phyloP scores from a whole-genome alignment of 2,113 vertebrate genomes.

The Anhinga anhinga region DNA sequence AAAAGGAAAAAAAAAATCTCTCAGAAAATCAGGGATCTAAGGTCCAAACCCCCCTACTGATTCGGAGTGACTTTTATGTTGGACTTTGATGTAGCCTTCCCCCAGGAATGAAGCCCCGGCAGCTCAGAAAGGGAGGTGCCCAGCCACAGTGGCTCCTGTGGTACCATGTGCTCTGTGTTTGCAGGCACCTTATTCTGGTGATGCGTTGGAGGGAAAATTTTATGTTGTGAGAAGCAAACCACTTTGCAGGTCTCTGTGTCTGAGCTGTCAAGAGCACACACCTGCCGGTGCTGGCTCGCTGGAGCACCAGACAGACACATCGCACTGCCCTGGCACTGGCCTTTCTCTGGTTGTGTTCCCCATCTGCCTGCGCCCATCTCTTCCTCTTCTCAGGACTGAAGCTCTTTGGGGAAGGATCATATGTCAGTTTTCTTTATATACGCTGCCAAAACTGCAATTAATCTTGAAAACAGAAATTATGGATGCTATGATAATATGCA shows the following conservation, averaged over 20 bases:
- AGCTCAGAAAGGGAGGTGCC: background rate
- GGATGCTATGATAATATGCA: background rate
- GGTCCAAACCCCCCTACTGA: background rate
- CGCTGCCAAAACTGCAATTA: background rate
- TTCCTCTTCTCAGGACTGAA: background rate
- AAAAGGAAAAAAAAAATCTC: background rate
- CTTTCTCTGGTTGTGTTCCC: background rate
- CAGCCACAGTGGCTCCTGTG: accelerated
- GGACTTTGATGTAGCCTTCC: background rate
- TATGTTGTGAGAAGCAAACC: background rate
- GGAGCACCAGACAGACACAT: accelerated
- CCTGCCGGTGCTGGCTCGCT: accelerated
- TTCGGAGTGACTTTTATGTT: background rate
- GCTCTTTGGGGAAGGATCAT: background rate
- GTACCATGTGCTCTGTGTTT: background rate
- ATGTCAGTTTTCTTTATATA: background rate
- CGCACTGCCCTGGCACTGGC: background rate
- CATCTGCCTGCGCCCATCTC: accelerated
- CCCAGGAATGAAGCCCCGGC: accelerated
- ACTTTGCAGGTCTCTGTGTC: background rate
- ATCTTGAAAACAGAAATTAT: background rate
- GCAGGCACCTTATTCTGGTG: accelerated
- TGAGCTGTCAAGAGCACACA: background rate
- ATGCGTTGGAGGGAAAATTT: background rate
- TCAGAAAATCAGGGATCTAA: background rate